Percentiles rank a stretch among this genome's conserved stretches.
These are phyloP conservation scores for Zosterops borbonicus DNA, from an alignment of 2,113 vertebrate genomes.

Conservation along the genomic window DNA sequence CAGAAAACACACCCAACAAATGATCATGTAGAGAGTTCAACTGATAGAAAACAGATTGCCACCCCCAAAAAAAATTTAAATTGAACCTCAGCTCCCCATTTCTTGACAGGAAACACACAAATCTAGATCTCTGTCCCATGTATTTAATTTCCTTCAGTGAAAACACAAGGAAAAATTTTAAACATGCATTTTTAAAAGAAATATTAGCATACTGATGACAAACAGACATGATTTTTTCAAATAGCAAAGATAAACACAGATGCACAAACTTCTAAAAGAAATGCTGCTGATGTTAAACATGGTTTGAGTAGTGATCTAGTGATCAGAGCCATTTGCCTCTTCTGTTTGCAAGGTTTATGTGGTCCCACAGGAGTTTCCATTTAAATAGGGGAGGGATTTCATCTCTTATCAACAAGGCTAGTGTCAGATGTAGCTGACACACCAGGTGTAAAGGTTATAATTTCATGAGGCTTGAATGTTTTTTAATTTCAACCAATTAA, in stretches of 20 bases:
- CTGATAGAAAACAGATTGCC: neutral
- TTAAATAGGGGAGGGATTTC: conserved; percentile 60
- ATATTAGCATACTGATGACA: neutral
- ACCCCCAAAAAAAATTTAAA: neutral
- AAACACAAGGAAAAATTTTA: neutral
- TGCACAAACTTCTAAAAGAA: neutral
- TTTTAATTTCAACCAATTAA: conserved; percentile 76
- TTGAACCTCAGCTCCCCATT: neutral
- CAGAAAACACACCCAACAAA: neutral
- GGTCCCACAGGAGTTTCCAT: conserved; percentile 53
- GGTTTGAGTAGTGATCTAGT: neutral
- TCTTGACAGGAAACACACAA: neutral
- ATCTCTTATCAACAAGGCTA: conserved; percentile 56
- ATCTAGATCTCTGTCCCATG: neutral
- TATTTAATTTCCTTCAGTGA: neutral
- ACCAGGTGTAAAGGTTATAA: conserved; percentile 59
- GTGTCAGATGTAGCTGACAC: conserved; percentile 65
- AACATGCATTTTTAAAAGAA: neutral
- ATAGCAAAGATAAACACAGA: neutral
- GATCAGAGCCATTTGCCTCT: neutral
- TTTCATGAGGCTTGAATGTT: conserved; percentile 74
- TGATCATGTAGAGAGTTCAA: neutral
- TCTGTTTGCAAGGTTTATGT: neutral
- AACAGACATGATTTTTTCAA: neutral
- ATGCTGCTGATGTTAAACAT: neutral